Evolutionary conservation across 2,113 vertebrate genomes (phyloP).

Genomic region (Butorides virescens): DNA sequence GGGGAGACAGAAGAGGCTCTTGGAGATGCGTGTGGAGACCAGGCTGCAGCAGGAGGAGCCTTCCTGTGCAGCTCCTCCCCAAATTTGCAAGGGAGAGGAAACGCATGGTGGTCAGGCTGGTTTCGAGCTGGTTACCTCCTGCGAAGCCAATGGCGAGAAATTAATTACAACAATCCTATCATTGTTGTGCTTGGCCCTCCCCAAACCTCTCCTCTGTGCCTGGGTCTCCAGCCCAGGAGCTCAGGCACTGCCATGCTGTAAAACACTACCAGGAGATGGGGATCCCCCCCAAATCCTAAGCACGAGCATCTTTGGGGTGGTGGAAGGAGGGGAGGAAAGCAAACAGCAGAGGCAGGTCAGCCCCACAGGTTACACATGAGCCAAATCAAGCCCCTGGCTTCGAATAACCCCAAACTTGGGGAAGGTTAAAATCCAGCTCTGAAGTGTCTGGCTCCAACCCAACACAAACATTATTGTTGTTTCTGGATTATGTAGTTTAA

Average conservation of each 20-base stretch:
- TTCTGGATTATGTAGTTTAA: slow-evolving; percentile 35
- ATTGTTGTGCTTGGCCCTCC: background rate
- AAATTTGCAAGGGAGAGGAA: background rate
- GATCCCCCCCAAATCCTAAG: background rate
- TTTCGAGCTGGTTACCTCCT: background rate
- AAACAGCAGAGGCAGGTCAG: background rate
- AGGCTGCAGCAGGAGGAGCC: background rate
- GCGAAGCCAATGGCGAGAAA: background rate
- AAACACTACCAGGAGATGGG: background rate
- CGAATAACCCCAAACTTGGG: background rate
- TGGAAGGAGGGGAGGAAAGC: background rate
- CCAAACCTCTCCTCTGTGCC: background rate
- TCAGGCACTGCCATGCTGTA: background rate
- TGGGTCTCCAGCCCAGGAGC: background rate
- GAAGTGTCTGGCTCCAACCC: slow-evolving; percentile 3
- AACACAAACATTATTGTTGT: slow-evolving; percentile 43
- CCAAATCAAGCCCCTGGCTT: background rate
- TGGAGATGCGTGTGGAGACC: background rate
- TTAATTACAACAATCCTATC: background rate
- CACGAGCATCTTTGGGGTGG: background rate
- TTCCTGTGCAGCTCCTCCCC: background rate
- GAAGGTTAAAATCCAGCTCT: slow-evolving; percentile 9
- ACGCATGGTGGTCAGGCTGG: rapidly evolving
- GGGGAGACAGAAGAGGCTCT: background rate
- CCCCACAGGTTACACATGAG: background rate